phyloP scores from a whole-genome alignment of 2,113 vertebrate species.

The Psephotus haematonotus region DNA sequence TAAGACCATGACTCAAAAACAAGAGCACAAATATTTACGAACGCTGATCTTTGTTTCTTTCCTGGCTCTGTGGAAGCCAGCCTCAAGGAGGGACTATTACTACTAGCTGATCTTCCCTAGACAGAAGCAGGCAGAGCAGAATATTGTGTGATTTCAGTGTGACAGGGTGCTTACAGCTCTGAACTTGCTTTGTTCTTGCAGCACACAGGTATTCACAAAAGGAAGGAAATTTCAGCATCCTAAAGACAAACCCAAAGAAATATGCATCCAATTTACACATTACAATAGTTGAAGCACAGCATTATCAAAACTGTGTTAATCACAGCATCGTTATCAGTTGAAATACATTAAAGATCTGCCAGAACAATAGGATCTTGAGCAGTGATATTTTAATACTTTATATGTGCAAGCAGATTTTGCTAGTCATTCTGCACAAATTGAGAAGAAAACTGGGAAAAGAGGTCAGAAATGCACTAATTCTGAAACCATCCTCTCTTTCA shows the following conservation, averaged over 20 bases:
- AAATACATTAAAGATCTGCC: not conserved
- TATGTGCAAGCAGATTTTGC: not conserved
- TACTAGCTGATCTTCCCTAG: not conserved
- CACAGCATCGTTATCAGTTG: not conserved
- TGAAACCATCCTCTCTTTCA: not conserved
- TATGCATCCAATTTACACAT: not conserved
- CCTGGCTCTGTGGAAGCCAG: not conserved
- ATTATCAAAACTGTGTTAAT: not conserved
- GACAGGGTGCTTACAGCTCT: not conserved
- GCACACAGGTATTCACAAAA: not conserved
- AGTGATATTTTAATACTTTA: not conserved
- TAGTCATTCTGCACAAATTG: not conserved
- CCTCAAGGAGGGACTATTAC: not conserved
- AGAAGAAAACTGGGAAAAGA: not conserved
- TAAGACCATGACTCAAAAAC: conserved; percentile 27
- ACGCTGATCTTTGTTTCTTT: not conserved
- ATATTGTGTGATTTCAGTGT: not conserved
- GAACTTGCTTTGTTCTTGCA: not conserved
- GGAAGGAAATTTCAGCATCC: not conserved
- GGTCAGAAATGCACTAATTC: not conserved
- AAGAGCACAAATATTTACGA: not conserved
- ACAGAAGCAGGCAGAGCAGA: not conserved
- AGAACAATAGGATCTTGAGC: not conserved
- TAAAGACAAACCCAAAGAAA: not conserved
- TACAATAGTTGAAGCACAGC: not conserved